Evolutionary conservation across 2,888 invertebrate species (phyloP).

Genomic region (Drosophila trichaetosa): DNA sequence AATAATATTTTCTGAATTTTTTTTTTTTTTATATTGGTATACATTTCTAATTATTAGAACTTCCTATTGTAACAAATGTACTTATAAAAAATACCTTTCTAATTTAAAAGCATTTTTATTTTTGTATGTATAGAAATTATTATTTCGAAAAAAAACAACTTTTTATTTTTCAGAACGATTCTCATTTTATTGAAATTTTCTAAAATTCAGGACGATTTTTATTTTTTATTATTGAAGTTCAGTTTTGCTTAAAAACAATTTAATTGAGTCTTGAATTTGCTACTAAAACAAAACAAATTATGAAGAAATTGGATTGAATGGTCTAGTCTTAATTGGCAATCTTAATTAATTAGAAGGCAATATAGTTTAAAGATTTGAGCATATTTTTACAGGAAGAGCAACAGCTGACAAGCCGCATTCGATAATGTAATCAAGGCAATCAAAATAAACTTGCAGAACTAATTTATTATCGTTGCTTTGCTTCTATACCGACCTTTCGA

Average conservation of each 20-base stretch:
- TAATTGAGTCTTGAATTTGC: neutral
- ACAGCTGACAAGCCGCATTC: neutral
- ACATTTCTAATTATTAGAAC: neutral
- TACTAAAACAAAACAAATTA: neutral
- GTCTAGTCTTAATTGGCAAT: neutral
- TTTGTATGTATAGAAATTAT: neutral
- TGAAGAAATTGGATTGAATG: neutral
- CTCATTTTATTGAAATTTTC: neutral
- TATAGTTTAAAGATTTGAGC: neutral
- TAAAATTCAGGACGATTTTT: neutral
- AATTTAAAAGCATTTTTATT: neutral
- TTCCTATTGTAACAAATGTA: neutral
- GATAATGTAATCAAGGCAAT: neutral
- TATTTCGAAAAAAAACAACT: neutral
- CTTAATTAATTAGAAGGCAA: neutral
- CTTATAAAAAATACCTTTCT: neutral
- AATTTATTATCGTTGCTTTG: neutral
- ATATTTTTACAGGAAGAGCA: neutral
- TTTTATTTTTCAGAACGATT: neutral
- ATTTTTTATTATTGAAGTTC: neutral
- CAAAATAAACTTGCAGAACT: neutral
- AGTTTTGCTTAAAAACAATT: neutral
- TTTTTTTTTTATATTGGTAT: neutral
- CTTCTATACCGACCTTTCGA: neutral
- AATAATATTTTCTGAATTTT: neutral